Percentiles rank a stretch among this genome's conserved stretches.
Conservation (phyloP, 2,797 vertebrate species). For the Enteromius fasciolatus region DNA sequence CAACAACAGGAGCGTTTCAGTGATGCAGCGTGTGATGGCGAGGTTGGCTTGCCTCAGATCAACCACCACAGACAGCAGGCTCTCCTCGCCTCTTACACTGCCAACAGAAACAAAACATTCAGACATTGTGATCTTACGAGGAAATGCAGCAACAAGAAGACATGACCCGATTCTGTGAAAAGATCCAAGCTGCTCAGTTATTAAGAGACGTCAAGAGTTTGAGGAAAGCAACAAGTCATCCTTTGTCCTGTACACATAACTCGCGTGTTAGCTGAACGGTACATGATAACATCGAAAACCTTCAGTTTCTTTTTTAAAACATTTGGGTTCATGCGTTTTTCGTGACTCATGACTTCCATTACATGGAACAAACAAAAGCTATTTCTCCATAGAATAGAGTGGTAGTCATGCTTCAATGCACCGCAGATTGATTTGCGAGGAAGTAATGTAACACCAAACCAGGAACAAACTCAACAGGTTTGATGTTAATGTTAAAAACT, state of each 20-base stretch:
- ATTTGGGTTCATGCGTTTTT: background rate
- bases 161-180: background rate
- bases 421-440: background rate
- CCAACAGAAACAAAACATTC: background rate
- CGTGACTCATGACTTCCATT: background rate
- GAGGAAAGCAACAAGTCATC: background rate
- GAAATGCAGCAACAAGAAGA: background rate
- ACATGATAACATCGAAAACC: background rate
- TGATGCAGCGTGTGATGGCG: constrained; percentile 62
- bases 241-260: background rate
- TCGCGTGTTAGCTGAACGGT: too few species aligned
- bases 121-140: background rate
- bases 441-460: background rate
- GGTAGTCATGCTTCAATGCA: background rate
- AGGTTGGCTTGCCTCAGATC: constrained; percentile 69
- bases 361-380: too few species aligned
- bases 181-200: background rate
- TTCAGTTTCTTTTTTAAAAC: too few species aligned
- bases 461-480: background rate
- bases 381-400: too few species aligned
- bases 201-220: background rate
- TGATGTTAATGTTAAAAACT: background rate
- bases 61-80: constrained; percentile 73
- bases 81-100: constrained; percentile 69
- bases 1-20: constrained; percentile 71